These are phyloP conservation scores for Triplophysa tibetana DNA, from an alignment of 2,113 vertebrate species.

Conservation along the genomic window DNA sequence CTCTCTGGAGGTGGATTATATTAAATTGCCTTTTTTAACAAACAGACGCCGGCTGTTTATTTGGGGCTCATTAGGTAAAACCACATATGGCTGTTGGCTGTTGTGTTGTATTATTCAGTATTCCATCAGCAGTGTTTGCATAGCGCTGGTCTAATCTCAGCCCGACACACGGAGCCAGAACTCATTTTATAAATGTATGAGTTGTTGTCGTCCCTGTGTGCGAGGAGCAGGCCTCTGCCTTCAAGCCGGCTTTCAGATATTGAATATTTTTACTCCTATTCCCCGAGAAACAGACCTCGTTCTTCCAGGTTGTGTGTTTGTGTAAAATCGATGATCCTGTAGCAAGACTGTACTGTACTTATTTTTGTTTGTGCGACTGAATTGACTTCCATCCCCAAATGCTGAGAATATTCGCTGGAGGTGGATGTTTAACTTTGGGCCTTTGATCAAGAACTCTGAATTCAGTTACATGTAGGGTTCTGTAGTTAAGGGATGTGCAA, in stretches of 20 bases:
- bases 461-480: slow-evolving; percentile 32
- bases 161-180: background rate
- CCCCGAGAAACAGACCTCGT: slow-evolving; percentile 12
- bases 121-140: background rate
- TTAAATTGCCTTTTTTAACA: background rate
- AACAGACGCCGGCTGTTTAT: slow-evolving; percentile 14
- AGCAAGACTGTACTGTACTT: background rate
- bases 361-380: background rate
- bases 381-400: background rate
- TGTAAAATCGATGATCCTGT: background rate
- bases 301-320: slow-evolving; percentile 7
- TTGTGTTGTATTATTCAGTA: slow-evolving; percentile 1
- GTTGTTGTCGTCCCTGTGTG: slow-evolving; percentile 13
- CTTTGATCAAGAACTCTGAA: background rate
- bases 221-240: background rate
- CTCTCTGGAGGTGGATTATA: background rate
- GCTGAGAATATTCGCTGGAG: slow-evolving; percentile 19
- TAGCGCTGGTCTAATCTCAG: slow-evolving; percentile 3
- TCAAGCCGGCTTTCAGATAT: slow-evolving; percentile 4
- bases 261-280: slow-evolving; percentile 30
- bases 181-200: slow-evolving; percentile 27
- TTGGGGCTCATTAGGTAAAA: slow-evolving; percentile 25
- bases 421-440: background rate
- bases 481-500: slow-evolving; percentile 8
- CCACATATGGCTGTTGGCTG: slow-evolving; percentile 23